These are phyloP conservation scores for Diplosoma virens DNA, from an alignment of 23 tunicate species.

Conservation along the genomic window DNA sequence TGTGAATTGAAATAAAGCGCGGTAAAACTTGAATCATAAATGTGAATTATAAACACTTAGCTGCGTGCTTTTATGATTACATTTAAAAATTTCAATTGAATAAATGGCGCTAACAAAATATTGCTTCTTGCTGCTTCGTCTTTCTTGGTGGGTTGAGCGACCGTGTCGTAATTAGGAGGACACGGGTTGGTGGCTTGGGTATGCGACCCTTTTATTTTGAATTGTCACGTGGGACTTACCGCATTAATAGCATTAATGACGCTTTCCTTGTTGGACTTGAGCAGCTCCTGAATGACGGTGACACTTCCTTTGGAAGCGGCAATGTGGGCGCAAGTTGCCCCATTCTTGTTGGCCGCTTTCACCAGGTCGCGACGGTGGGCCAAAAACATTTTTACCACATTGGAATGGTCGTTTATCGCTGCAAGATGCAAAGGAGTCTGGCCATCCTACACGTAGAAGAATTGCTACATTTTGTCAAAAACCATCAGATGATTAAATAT, in stretches of 20 bases:
- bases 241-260: conserved; percentile 58
- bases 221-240: conserved; percentile 44
- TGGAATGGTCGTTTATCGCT: conserved; percentile 91
- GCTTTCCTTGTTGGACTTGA: conserved; percentile 64
- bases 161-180: no score
- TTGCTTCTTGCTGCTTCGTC: no score
- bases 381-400: conserved; percentile 80
- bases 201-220: no score
- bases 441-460: conserved; percentile 49
- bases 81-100: no score
- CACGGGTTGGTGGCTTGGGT: no score
- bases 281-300: conserved; percentile 66
- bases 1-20: no score
- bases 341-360: conserved; percentile 73
- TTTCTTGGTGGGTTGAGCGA: no score
- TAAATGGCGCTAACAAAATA: no score
- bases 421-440: conserved; percentile 89
- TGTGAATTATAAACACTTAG: no score
- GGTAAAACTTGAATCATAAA: no score
- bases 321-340: conserved; percentile 92
- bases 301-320: conserved; percentile 94
- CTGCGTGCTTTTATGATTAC: no score
- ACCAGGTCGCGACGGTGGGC: conserved; percentile 61
- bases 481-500: not conserved
- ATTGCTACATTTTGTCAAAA: not conserved